Percentiles rank a stretch among this genome's conserved stretches.
Evolutionary conservation across 2,113 vertebrate species (phyloP).

Genomic region (Oreotrochilus melanogaster): DNA sequence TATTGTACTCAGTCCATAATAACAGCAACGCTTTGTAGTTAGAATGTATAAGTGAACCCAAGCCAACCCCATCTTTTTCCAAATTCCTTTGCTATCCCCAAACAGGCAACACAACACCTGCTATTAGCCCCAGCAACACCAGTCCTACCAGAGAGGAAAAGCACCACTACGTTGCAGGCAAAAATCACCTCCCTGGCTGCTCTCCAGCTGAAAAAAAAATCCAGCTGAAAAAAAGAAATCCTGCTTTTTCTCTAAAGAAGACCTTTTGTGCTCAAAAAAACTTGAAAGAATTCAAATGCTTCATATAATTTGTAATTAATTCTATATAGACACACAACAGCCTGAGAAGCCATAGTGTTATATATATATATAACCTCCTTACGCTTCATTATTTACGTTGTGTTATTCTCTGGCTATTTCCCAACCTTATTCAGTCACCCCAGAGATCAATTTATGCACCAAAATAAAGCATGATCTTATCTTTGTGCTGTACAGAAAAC

Average conservation of each 20-base stretch:
- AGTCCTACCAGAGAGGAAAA: not conserved
- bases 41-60: not conserved
- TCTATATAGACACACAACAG: constrained; percentile 15
- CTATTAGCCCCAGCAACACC: not conserved
- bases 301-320: not conserved
- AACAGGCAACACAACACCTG: constrained; percentile 25
- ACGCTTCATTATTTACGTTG: constrained; percentile 34
- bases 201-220: not conserved
- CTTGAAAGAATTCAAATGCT: not conserved
- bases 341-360: not conserved
- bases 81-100: not conserved
- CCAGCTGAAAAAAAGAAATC: not conserved
- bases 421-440: constrained; percentile 48
- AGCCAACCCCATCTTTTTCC: not conserved
- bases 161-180: not conserved
- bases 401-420: constrained; percentile 47
- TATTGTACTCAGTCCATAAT: not conserved
- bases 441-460: constrained; percentile 57
- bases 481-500: constrained; percentile 13
- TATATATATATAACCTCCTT: constrained; percentile 18
- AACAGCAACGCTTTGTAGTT: not conserved
- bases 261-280: not conserved
- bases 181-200: not conserved
- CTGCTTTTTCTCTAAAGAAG: not conserved
- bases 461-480: constrained; percentile 70